These are phyloP conservation scores for Cephus runcator DNA, from an alignment of 2,888 invertebrate genomes.

Conservation along the genomic window DNA sequence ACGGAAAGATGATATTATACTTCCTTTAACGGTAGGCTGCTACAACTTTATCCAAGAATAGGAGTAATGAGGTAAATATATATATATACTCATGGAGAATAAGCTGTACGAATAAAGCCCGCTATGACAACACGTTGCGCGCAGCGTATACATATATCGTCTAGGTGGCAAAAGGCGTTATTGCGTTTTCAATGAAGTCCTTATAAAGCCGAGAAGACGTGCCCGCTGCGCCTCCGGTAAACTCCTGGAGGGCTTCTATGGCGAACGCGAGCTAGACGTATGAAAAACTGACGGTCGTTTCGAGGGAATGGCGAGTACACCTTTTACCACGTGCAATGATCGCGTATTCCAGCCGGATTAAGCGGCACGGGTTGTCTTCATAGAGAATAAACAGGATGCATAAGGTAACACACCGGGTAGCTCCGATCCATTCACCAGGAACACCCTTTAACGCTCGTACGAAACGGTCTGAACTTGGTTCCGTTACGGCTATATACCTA, in stretches of 20 bases:
- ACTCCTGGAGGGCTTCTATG: conserved; percentile 1
- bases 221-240: not conserved
- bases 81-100: not conserved
- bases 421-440: conserved; percentile 2
- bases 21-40: not conserved
- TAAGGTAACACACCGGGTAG: conserved; percentile 7
- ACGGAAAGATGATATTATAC: not conserved
- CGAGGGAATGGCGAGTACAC: conserved; percentile 14
- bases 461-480: not conserved
- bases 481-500: not conserved
- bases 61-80: not conserved
- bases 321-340: conserved; percentile 12
- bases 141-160: not conserved
- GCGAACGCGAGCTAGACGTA: conserved; percentile 24
- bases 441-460: not conserved
- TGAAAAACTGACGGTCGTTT: conserved; percentile 32
- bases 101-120: not conserved
- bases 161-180: not conserved
- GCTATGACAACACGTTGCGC: not conserved
- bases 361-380: conserved; percentile 12
- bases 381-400: conserved; percentile 11
- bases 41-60: not conserved
- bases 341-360: conserved; percentile 11
- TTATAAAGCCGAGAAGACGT: conserved; percentile 44
- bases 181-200: conserved; percentile 51